Conservation (phyloP, 2,888 invertebrate species). For the Tridacna crocea region DNA sequence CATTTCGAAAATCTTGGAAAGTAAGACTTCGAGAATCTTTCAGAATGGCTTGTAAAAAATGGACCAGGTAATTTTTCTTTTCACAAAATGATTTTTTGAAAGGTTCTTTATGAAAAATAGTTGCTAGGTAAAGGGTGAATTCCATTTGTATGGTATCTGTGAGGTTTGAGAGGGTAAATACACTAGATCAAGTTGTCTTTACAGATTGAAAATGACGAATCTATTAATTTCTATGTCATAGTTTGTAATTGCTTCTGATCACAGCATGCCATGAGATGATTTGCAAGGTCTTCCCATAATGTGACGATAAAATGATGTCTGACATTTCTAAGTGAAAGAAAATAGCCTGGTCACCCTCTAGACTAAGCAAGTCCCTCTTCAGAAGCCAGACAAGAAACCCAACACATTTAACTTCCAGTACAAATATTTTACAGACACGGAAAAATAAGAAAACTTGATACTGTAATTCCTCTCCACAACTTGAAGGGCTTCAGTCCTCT, state of each 20-base stretch:
- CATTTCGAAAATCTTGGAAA: no score
- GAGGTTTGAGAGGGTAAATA: conserved; percentile 19
- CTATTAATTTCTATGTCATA: conserved; percentile 35
- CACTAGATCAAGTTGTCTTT: conserved; percentile 26
- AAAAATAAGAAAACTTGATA: not conserved
- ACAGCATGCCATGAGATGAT: conserved; percentile 16
- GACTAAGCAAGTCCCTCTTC: conserved; percentile 2
- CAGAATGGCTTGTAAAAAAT: no score
- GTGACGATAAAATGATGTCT: conserved; percentile 15
- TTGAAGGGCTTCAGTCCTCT: not conserved
- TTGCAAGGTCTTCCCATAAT: conserved; percentile 16
- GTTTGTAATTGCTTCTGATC: conserved; percentile 37
- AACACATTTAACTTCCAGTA: conserved; percentile 19
- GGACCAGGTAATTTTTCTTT: no score
- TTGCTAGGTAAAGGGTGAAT: not conserved
- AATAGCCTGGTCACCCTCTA: not conserved
- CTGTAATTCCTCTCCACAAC: not conserved
- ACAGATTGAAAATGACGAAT: conserved; percentile 43
- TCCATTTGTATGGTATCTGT: conserved; percentile 18
- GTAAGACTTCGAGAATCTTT: no score
- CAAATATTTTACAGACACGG: conserved; percentile 7
- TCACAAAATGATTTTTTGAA: no score
- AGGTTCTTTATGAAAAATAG: no score
- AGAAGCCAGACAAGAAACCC: conserved; percentile 9
- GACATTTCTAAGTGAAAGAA: conserved; percentile 25